Evolutionary conservation across 2,797 vertebrate species (phyloP), one percentile per base, ranked within the genome.

Genomic region (Distichodus sexfasciatus): DNA sequence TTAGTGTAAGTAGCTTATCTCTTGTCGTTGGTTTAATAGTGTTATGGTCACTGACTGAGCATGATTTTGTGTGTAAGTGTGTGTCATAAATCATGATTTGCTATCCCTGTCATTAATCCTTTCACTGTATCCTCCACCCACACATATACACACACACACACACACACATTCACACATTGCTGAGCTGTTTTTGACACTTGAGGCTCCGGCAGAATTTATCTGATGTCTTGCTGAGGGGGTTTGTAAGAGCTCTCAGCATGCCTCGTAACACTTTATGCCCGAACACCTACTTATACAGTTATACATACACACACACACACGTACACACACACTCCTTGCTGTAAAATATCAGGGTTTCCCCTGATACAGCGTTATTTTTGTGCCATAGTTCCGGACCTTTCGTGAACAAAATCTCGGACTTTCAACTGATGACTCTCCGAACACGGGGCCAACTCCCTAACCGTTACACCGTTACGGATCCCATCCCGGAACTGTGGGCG

Each of bases 1-100:
- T 88, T 90, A 89, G 86, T 88, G 88, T 88, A 88, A 87, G 83
- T 83, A 88, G 86, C 84, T 53, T 47, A 82, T 85, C 68, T 81
- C 83, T 80, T 77, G 78, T 78, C 75, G 79, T 83, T 76, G 86
- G 84, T 87, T 88, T 89, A 84, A 85, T 88, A 89, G 83, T 88
- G 84, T 87, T 88, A 76, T 80, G 69, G 81, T 85, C 76, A 85
- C 79, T 90, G 85, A 86, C 87, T 86, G 85, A 84, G 78, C n/a
- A 82, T 82, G 74, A 84, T 43, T 79, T 40, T 66, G 72, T 55
- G 46, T 43, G 72, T 69, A 17, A 15, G 53, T 67, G 47, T 44
- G 23, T 67, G 40, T 41, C 29, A 36, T 36, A 55, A 21, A 55
- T 19, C 17, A 36, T 23, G 53, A 17, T 23, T 28, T 36, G 65